Evolutionary conservation across 2,888 invertebrate genomes (phyloP).

Genomic region (Machimus rusticus): DNA sequence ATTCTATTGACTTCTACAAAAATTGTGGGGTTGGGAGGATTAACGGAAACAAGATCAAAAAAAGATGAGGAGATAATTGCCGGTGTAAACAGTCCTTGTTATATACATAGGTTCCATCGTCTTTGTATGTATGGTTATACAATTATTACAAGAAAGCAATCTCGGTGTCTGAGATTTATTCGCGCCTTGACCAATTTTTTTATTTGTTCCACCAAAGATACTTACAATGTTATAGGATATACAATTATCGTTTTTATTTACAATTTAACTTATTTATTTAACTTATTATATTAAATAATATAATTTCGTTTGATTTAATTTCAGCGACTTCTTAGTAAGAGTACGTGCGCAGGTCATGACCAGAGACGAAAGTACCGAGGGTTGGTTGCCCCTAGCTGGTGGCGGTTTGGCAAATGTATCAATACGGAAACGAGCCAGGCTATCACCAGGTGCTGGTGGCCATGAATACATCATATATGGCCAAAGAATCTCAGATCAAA

Average conservation of each 20-base stretch:
- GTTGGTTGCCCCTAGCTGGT: constrained; percentile 93
- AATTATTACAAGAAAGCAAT: too few relatives aligned
- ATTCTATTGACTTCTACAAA: too few relatives aligned
- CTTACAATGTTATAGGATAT: too few relatives aligned
- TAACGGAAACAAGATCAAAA: too few relatives aligned
- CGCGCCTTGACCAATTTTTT: too few relatives aligned
- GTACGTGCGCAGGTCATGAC: constrained; percentile 99
- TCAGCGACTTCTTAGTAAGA: constrained; percentile 92
- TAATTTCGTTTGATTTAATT: neutral
- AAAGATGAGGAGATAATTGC: too few relatives aligned
- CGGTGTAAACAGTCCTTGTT: too few relatives aligned
- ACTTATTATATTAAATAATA: neutral
- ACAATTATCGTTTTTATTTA: neutral
- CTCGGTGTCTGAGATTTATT: too few relatives aligned
- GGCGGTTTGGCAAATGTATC: constrained; percentile 94
- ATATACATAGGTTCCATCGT: too few relatives aligned
- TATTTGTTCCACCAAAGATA: too few relatives aligned
- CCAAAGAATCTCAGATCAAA: constrained; percentile 89
- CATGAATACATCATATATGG: constrained; percentile 94
- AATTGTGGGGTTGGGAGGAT: too few relatives aligned
- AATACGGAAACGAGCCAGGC: constrained; percentile 78
- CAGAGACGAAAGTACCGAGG: constrained; percentile 95
- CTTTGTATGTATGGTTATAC: too few relatives aligned
- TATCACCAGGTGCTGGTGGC: constrained; percentile 66
- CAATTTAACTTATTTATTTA: neutral